Conservation (phyloP, 1,140 invertebrate species). For the Leptinotarsa defecta region DNA sequence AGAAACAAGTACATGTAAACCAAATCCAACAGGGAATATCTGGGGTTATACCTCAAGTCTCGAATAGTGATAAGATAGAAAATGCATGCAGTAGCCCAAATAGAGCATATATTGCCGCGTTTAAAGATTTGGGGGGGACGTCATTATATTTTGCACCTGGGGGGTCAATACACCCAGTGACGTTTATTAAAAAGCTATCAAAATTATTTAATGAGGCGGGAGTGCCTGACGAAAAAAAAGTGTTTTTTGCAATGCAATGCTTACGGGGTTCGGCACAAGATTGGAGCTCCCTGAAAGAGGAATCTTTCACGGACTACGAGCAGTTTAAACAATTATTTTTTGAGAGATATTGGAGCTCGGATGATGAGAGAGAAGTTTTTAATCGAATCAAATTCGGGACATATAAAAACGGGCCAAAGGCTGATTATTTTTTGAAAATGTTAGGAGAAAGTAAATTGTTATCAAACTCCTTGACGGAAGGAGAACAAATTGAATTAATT, state of each 20-base stretch:
- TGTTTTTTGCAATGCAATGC: constrained; percentile 3
- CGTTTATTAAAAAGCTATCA: constrained; percentile 17
- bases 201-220: constrained; percentile 15
- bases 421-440: constrained; percentile 21
- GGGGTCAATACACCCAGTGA: constrained; percentile 8
- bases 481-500: constrained; percentile 11
- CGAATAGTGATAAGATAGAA: too few relatives aligned
- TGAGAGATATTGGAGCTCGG: constrained; percentile 12
- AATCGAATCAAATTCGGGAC: constrained; percentile 16
- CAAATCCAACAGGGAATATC: too few relatives aligned
- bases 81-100: neutral
- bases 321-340: constrained; percentile 22
- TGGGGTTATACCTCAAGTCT: too few relatives aligned
- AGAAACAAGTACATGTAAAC: too few relatives aligned
- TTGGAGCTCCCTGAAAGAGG: constrained; percentile 12
- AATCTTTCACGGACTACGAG: constrained; percentile 7
- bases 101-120: constrained; percentile 1
- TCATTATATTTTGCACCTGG: neutral
- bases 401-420: constrained; percentile 20
- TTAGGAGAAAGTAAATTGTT: constrained; percentile 17
- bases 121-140: constrained; percentile 18
- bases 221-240: constrained; percentile 21
- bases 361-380: constrained; percentile 17
- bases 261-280: constrained; percentile 16
- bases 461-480: constrained; percentile 26